These are phyloP conservation scores for Microctenopoma steveboyesi DNA, from an alignment of 2,797 vertebrate species.

Conservation along the genomic window DNA sequence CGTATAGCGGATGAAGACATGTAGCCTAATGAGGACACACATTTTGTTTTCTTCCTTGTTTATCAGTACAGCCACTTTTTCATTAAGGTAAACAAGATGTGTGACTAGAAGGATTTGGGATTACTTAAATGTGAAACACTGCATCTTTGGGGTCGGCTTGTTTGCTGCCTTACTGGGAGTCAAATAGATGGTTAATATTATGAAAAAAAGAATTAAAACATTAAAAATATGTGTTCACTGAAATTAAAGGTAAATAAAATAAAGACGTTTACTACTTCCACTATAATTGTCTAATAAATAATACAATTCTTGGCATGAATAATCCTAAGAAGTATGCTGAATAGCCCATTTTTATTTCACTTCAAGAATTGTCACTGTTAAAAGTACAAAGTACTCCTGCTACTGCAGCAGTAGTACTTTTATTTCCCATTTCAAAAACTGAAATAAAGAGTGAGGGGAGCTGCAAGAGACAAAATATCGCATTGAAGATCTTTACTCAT, in stretches of 20 bases:
- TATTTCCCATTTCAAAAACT: background rate
- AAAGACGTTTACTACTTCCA: background rate
- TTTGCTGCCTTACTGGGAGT: too few species aligned
- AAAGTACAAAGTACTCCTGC: background rate
- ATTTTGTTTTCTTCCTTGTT: background rate
- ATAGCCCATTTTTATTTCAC: conserved; percentile 4
- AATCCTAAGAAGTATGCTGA: background rate
- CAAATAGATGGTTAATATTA: too few species aligned
- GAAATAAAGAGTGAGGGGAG: conserved; percentile 9
- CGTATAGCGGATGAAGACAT: too few species aligned
- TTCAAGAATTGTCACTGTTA: conserved; percentile 4
- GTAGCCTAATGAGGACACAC: too few species aligned
- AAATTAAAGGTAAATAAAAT: too few species aligned
- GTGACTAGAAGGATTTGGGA: too few species aligned
- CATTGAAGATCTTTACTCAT: conserved; percentile 23
- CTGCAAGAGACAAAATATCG: conserved; percentile 6
- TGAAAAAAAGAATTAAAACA: too few species aligned
- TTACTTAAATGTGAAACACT: too few species aligned
- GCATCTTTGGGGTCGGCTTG: too few species aligned
- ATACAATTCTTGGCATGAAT: background rate
- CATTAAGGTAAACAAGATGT: too few species aligned
- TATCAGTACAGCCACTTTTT: background rate
- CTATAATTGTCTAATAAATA: background rate
- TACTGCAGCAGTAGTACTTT: background rate
- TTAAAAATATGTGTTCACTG: too few species aligned